Conservation (phyloP, 2,113 vertebrate genomes). For the Neotragus moschatus region DNA sequence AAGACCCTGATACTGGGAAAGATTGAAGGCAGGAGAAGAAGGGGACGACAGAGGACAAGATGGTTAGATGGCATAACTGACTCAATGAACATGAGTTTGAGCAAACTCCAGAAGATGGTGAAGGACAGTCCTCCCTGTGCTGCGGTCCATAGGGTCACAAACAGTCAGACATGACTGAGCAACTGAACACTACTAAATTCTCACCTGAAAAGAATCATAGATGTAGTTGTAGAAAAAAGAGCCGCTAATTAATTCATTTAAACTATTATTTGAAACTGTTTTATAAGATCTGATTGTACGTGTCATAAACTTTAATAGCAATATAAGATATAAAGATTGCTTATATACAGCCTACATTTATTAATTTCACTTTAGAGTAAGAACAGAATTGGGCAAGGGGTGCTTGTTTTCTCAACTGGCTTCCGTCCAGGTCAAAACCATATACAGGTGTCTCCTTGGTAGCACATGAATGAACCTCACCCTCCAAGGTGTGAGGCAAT, state of each 20-base stretch:
- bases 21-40: not conserved
- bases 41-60: not conserved
- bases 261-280: not conserved
- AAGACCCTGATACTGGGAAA: not conserved
- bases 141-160: not conserved
- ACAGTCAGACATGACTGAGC: not conserved
- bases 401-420: not conserved
- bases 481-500: not conserved
- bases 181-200: not conserved
- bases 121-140: not conserved
- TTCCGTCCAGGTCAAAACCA: not conserved
- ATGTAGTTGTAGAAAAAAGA: not conserved
- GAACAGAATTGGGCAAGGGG: rapidly evolving
- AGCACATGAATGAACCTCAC: not conserved
- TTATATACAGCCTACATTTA: not conserved
- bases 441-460: not conserved
- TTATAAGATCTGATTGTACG: not conserved
- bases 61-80: not conserved
- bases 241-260: not conserved
- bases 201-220: not conserved
- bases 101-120: not conserved
- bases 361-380: not conserved
- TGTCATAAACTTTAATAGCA: not conserved
- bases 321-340: not conserved
- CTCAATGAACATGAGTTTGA: not conserved